Evolutionary conservation across 2,113 vertebrate genomes (phyloP).

Genomic region (Turdus rufiventris): DNA sequence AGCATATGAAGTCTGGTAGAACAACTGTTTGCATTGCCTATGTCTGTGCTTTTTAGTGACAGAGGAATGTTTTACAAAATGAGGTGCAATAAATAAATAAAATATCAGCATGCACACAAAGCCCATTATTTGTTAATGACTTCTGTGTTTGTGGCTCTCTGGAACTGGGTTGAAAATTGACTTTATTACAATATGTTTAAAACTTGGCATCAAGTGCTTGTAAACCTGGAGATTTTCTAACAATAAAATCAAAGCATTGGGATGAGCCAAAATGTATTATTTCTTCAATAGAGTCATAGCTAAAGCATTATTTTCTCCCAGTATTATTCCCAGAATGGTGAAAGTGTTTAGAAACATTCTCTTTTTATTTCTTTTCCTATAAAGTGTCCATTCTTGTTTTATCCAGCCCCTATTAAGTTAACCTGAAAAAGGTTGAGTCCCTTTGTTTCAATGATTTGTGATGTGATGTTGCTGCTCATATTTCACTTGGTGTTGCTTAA

Average conservation of each 20-base stretch:
- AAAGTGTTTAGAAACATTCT: slow-evolving; percentile 1
- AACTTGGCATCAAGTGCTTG: slow-evolving; percentile 49
- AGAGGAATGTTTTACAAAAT: slow-evolving; percentile 22
- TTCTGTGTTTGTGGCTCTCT: slow-evolving; percentile 23
- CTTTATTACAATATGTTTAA: slow-evolving; percentile 46
- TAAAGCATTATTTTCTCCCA: background rate
- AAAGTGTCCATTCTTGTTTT: slow-evolving; percentile 60
- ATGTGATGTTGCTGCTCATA: slow-evolving; percentile 72
- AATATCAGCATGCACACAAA: background rate
- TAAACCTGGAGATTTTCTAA: slow-evolving; percentile 46
- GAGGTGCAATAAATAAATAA: slow-evolving; percentile 34
- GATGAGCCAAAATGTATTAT: slow-evolving; percentile 26
- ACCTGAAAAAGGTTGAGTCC: slow-evolving; percentile 67
- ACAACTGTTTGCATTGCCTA: background rate
- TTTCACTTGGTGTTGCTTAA: slow-evolving; percentile 71
- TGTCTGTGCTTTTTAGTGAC: slow-evolving; percentile 27
- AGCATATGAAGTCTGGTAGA: background rate
- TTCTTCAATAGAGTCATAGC: slow-evolving; percentile 2
- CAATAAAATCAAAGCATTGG: slow-evolving; percentile 2
- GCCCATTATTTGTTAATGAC: slow-evolving; percentile 45
- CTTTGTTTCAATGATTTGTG: slow-evolving; percentile 67
- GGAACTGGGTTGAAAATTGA: slow-evolving; percentile 47
- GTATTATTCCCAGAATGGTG: background rate
- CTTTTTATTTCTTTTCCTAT: slow-evolving; percentile 23
- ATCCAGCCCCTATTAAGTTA: slow-evolving; percentile 63